phyloP scores from a whole-genome alignment of 2,113 vertebrate genomes.

The Corythornis vintsioides region DNA sequence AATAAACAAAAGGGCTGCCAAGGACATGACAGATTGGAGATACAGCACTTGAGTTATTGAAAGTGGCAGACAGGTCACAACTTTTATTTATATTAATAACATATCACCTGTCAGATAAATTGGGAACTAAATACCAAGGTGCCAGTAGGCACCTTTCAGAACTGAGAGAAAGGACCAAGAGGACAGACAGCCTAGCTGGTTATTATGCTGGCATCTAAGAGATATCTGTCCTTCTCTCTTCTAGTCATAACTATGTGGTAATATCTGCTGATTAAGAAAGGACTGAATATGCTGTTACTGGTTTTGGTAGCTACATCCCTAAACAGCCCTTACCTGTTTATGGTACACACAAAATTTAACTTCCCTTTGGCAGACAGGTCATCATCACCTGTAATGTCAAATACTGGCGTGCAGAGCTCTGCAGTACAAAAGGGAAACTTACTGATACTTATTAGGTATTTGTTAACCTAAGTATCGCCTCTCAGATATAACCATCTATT shows the following conservation, averaged over 20 bases:
- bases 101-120: constrained; percentile 64
- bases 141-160: constrained; percentile 35
- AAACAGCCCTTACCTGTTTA: neutral
- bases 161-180: neutral
- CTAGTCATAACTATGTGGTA: neutral
- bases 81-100: constrained; percentile 61
- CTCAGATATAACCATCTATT: neutral
- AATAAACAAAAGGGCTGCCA: constrained; percentile 67
- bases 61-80: constrained; percentile 65
- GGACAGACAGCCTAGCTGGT: neutral
- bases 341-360: neutral
- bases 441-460: neutral
- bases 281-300: neutral
- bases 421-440: neutral
- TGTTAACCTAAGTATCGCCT: neutral
- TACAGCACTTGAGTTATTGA: constrained; percentile 49
- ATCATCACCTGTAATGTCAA: neutral
- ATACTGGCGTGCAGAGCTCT: neutral
- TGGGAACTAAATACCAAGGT: neutral
- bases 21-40: constrained; percentile 62
- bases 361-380: neutral
- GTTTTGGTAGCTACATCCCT: neutral
- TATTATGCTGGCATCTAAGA: neutral
- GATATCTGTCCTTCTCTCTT: neutral
- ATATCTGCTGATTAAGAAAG: neutral